Conservation (phyloP, 2,113 vertebrate species). For the Nothobranchius furzeri region DNA sequence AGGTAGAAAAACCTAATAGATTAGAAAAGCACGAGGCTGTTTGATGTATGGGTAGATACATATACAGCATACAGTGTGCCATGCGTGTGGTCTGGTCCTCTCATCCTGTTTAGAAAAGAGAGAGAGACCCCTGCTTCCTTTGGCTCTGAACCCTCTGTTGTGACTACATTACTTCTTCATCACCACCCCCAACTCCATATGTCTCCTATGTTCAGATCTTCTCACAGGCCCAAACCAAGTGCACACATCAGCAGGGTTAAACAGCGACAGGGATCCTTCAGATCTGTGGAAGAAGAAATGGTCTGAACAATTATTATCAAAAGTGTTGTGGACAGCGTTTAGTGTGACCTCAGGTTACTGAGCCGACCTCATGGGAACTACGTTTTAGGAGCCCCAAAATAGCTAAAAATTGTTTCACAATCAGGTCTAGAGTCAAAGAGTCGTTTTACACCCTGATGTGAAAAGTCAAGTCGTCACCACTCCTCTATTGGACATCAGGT, state of each 20-base stretch:
- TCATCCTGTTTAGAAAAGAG: slow-evolving; percentile 86
- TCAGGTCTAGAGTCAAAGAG: no score
- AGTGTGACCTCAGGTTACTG: no score
- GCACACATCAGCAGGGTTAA: not conserved
- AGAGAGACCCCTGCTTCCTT: slow-evolving; percentile 87
- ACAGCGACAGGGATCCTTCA: no score
- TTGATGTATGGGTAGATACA: slow-evolving; percentile 48
- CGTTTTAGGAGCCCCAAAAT: no score
- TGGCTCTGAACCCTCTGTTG: slow-evolving; percentile 88
- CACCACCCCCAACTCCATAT: slow-evolving; percentile 47
- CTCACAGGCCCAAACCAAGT: slow-evolving; percentile 1
- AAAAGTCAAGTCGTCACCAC: no score
- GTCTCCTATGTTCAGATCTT: slow-evolving; percentile 30
- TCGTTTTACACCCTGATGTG: no score
- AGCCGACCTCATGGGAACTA: no score
- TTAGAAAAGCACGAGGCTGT: not conserved
- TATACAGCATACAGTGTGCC: slow-evolving; percentile 39
- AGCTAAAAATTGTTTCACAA: no score
- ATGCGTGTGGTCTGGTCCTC: slow-evolving; percentile 67
- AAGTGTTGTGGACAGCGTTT: no score
- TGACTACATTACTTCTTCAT: slow-evolving; percentile 85
- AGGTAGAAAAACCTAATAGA: slow-evolving; percentile 35
- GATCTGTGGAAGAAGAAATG: no score
- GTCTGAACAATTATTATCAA: no score
- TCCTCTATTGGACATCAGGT: no score